Conservation (phyloP, 2,888 invertebrate species). For the Nymphalis urticae region DNA sequence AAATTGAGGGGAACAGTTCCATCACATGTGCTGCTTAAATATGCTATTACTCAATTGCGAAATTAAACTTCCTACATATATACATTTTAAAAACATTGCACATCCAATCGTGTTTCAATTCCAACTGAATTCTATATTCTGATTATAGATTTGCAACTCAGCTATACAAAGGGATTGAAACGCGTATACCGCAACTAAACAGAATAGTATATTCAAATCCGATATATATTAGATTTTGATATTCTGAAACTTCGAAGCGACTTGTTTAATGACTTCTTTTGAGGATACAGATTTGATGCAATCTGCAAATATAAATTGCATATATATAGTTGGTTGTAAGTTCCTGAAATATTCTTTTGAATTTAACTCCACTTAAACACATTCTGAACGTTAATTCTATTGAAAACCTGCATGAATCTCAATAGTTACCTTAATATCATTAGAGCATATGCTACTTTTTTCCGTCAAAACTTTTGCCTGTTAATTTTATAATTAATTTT, state of each 20-base stretch:
- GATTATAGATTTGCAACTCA: constrained; percentile 8
- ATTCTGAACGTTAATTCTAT: no score
- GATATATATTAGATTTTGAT: constrained; percentile 22
- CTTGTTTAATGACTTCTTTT: constrained; percentile 6
- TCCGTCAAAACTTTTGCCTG: no score
- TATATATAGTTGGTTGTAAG: background rate
- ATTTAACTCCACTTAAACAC: no score
- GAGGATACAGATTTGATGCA: background rate
- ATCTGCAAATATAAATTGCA: background rate
- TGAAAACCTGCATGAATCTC: no score
- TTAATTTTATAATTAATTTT: no score
- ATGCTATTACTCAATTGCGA: background rate
- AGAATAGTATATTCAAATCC: constrained; percentile 12
- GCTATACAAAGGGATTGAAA: background rate
- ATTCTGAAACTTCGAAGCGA: constrained; percentile 5
- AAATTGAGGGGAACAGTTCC: no score
- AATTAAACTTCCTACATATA: background rate
- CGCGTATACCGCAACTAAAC: constrained; percentile 13
- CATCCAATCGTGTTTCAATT: background rate
- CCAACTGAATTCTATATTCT: background rate
- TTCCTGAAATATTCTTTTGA: background rate
- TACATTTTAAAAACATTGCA: background rate
- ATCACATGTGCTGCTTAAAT: no score
- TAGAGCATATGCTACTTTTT: no score
- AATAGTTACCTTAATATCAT: no score